These are phyloP conservation scores for Drosophila virilis DNA, from an alignment of 1,140 invertebrate genomes.

Conservation along the genomic window DNA sequence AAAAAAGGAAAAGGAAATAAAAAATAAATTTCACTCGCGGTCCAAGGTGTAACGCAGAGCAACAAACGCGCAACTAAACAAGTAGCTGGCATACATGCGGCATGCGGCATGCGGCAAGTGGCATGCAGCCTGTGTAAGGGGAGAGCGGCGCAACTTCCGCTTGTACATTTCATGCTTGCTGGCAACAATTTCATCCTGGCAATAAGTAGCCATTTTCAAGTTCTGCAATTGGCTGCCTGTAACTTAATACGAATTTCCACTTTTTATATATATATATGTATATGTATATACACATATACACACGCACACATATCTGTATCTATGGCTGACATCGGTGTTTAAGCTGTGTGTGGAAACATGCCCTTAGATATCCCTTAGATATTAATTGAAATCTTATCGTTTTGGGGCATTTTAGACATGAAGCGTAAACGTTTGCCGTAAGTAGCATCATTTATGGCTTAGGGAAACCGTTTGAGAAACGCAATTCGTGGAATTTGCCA, in stretches of 20 bases:
- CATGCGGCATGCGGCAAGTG: constrained; percentile 17
- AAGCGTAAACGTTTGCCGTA: constrained; percentile 31
- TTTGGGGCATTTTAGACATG: constrained; percentile 29
- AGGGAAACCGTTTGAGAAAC: constrained; percentile 21
- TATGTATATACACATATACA: too few species aligned
- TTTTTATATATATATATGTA: neutral
- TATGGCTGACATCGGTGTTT: constrained; percentile 27
- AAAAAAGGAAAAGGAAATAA: neutral
- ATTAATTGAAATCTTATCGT: constrained; percentile 65
- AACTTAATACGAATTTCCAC: constrained; percentile 32
- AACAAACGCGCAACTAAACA: constrained; percentile 13
- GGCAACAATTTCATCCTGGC: constrained; percentile 2
- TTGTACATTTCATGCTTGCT: constrained; percentile 27
- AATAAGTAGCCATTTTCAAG: constrained; percentile 30
- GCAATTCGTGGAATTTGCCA: constrained; percentile 4
- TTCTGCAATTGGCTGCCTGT: constrained; percentile 24
- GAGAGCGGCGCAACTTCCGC: neutral
- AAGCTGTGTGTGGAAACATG: constrained; percentile 3
- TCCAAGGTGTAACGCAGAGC: constrained; percentile 33
- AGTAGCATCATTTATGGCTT: constrained; percentile 36
- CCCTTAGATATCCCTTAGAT: constrained; percentile 12
- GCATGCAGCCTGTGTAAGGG: constrained; percentile 3
- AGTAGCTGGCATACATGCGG: neutral
- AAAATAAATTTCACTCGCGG: constrained; percentile 37
- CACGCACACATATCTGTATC: constrained; percentile 1